phyloP scores from a whole-genome alignment of 1,140 invertebrate species.

The Charaxes varanes region DNA sequence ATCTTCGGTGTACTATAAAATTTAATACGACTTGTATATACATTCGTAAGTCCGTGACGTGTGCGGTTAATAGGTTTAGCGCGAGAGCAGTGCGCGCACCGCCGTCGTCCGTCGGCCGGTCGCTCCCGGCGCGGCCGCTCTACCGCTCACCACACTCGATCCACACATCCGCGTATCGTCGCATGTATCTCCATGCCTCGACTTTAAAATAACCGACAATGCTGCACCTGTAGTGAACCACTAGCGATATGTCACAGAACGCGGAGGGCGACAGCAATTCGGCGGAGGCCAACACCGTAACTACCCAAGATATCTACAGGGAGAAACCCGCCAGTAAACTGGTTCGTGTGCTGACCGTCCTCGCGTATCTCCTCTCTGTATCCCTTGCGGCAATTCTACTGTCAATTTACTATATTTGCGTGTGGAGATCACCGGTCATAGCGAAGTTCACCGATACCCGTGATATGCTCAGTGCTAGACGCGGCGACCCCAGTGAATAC shows the following conservation, averaged over 20 bases:
- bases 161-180: conserved; percentile 40
- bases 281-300: conserved; percentile 40
- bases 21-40: conserved; percentile 32
- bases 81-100: conserved; percentile 40
- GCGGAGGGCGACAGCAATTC: conserved; percentile 39
- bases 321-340: conserved; percentile 87
- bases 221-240: conserved; percentile 3
- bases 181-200: conserved; percentile 30
- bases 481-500: conserved; percentile 22
- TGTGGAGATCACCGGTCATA: conserved; percentile 83
- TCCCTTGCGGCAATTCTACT: conserved; percentile 94
- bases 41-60: conserved; percentile 55
- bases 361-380: conserved; percentile 95
- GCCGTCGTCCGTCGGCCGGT: conserved; percentile 24
- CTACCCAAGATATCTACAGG: conserved; percentile 80
- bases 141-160: conserved; percentile 37
- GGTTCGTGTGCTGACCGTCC: conserved; percentile 92
- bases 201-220: conserved; percentile 12
- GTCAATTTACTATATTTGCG: conserved; percentile 88
- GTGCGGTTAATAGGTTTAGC: conserved; percentile 55
- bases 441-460: conserved; percentile 28
- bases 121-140: conserved; percentile 7
- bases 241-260: conserved; percentile 46
- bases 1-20: conserved; percentile 41
- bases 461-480: conserved; percentile 24